Evolutionary conservation across 1,140 invertebrate genomes (phyloP).

Genomic region (Eurosta solidaginis): DNA sequence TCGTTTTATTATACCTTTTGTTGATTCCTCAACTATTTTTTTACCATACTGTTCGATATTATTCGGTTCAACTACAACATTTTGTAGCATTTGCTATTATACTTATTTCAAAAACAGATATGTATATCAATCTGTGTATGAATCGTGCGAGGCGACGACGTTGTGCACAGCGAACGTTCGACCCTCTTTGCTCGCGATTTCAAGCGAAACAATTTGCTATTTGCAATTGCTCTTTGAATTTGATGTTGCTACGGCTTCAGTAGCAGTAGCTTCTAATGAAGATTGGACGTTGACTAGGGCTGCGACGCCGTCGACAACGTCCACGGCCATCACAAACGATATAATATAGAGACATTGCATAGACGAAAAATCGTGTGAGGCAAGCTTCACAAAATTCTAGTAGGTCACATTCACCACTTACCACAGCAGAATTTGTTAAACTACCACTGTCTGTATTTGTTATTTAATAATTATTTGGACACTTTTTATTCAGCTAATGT

Average conservation of each 20-base stretch:
- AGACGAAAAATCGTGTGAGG: no score
- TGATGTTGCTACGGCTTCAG: not conserved
- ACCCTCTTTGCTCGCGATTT: conserved; percentile 19
- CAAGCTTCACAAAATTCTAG: no score
- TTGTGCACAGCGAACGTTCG: not conserved
- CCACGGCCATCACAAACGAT: no score
- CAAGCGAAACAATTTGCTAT: conserved; percentile 17
- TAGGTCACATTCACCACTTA: no score
- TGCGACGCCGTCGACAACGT: not conserved
- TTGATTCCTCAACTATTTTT: not conserved
- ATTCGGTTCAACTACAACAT: not conserved
- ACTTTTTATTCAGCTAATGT: no score
- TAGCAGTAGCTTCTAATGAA: not conserved
- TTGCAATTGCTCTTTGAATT: not conserved
- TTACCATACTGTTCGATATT: not conserved
- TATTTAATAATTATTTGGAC: no score
- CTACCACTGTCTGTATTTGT: no score
- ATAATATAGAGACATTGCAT: no score
- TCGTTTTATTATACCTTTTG: not conserved
- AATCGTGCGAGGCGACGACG: conserved; percentile 11
- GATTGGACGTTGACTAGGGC: not conserved
- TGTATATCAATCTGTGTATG: not conserved
- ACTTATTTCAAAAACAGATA: not conserved
- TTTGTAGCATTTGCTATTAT: not conserved
- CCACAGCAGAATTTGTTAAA: no score